A percentile compares a stretch with the other conserved stretches of the same genome.
These are phyloP conservation scores for Pachyuromys duprasi DNA, from an alignment of 2,797 vertebrate genomes.

Conservation along the genomic window DNA sequence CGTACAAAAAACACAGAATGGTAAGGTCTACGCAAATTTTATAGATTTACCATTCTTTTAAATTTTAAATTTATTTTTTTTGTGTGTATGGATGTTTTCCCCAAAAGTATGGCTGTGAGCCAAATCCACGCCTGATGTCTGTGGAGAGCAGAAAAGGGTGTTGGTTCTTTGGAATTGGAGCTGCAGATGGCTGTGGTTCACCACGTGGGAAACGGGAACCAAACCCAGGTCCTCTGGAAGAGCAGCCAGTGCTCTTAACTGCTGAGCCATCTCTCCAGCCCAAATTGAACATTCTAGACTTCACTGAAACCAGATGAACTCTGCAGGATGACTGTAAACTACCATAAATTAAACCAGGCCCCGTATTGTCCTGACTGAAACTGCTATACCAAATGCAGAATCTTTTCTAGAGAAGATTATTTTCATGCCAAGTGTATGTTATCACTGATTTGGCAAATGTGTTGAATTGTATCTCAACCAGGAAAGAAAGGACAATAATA, in stretches of 20 bases:
- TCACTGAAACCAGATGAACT: neutral
- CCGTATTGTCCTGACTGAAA: too few relatives aligned
- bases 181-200: neutral
- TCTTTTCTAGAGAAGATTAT: neutral
- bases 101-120: neutral
- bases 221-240: neutral
- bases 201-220: neutral
- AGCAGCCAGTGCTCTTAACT: neutral
- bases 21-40: neutral
- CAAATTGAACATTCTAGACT: neutral
- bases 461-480: neutral
- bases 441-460: neutral
- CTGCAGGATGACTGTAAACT: neutral
- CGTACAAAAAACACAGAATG: neutral
- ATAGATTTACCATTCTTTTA: constrained; percentile 1
- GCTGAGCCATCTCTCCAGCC: neutral
- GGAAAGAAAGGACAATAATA: neutral
- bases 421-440: neutral
- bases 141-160: neutral
- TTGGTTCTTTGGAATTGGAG: neutral
- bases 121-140: neutral
- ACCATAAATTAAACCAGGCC: neutral
- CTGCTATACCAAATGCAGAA: neutral
- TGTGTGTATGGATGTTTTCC: neutral
- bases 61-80: neutral